phyloP scores from a whole-genome alignment of 2,888 invertebrate genomes.

The Eilema caniola region DNA sequence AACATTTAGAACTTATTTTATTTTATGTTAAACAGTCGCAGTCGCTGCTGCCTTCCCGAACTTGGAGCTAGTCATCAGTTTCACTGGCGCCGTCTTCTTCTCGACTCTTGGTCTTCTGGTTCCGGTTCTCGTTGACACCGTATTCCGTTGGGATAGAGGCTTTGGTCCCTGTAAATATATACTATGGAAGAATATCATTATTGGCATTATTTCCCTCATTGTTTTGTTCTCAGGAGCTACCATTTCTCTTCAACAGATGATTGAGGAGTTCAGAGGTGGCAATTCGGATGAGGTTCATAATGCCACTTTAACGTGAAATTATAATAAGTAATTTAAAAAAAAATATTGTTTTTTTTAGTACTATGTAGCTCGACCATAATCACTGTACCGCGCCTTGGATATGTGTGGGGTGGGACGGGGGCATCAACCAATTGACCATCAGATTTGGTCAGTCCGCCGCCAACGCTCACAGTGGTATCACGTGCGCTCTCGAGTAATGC shows the following conservation, averaged over 20 bases:
- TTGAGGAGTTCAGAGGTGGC: slow-evolving; percentile 63
- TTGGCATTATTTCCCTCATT: slow-evolving; percentile 66
- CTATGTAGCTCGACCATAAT: background rate
- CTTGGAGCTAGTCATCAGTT: slow-evolving; percentile 94
- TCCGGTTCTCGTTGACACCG: slow-evolving; percentile 91
- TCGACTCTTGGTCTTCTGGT: slow-evolving; percentile 91
- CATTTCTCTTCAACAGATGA: slow-evolving; percentile 72
- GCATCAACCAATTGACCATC: too few relatives aligned
- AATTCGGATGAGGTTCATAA: slow-evolving; percentile 35
- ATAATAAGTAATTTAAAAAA: too few relatives aligned
- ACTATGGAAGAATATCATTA: slow-evolving; percentile 88
- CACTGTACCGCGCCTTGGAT: too few relatives aligned
- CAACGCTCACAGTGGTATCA: too few relatives aligned
- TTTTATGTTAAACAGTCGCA: slow-evolving; percentile 82
- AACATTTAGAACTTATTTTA: background rate
- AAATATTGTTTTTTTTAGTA: too few relatives aligned
- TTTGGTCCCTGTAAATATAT: slow-evolving; percentile 89
- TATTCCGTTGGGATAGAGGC: slow-evolving; percentile 89
- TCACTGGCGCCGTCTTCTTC: slow-evolving; percentile 94
- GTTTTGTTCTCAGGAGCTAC: slow-evolving; percentile 76
- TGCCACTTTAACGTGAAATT: slow-evolving; percentile 46
- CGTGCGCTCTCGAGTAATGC: too few relatives aligned
- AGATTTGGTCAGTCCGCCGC: too few relatives aligned
- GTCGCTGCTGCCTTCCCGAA: slow-evolving; percentile 94
- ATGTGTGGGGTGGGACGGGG: too few relatives aligned